phyloP scores from a whole-genome alignment of 2,113 vertebrate genomes.

The Gymnocephalus cernua region DNA sequence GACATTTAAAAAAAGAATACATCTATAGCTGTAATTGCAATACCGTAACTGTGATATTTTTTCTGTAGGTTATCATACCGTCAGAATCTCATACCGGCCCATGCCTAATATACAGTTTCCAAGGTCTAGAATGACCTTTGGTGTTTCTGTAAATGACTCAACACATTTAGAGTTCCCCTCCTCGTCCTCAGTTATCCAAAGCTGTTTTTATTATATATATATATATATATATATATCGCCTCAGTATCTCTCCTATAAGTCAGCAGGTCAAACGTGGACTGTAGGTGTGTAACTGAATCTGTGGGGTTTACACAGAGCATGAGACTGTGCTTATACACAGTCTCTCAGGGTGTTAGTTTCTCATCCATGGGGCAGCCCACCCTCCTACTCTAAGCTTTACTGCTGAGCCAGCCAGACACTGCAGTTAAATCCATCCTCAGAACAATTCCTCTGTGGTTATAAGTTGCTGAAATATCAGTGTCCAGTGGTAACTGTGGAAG shows the following conservation, averaged over 20 bases:
- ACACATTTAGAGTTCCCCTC: not conserved
- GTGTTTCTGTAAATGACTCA: not conserved
- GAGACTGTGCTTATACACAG: not conserved
- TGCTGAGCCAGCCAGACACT: constrained; percentile 45
- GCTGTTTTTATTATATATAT: not conserved
- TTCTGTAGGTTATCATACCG: too few relatives aligned
- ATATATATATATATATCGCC: too few relatives aligned
- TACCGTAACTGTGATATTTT: too few relatives aligned
- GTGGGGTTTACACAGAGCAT: constrained; percentile 39
- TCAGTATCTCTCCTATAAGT: not conserved
- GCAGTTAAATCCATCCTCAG: constrained; percentile 51
- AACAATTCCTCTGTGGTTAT: constrained; percentile 35
- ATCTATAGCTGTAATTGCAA: too few relatives aligned
- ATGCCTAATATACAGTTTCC: not conserved
- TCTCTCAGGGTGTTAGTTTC: constrained; percentile 40
- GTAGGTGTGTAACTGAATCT: constrained; percentile 26
- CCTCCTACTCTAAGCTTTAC: constrained; percentile 29
- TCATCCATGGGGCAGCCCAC: constrained; percentile 23
- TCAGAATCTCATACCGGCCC: too few relatives aligned
- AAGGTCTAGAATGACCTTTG: not conserved
- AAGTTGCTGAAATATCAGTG: constrained; percentile 31
- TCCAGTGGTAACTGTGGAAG: constrained; percentile 9
- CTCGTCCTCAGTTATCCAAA: not conserved
- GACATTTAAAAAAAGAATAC: too few relatives aligned
- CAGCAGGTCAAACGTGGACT: constrained; percentile 15